A percentile compares a stretch with the other conserved stretches of the same genome.
Conservation (phyloP, 35 echinoderm and acorn worm species). For the Eucidaris tribuloides region DNA sequence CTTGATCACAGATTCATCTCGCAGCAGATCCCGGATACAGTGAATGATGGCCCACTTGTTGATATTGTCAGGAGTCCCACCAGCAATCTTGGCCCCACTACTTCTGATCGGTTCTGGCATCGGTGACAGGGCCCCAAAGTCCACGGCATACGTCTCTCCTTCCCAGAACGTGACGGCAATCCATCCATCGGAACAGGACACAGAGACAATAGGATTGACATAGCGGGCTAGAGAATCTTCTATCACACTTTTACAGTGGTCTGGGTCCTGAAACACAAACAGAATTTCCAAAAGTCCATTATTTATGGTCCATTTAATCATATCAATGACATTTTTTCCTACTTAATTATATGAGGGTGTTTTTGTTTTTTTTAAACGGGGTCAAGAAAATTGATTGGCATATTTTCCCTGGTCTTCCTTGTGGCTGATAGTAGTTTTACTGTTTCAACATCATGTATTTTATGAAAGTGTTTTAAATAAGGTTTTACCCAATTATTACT, state of each 20-base stretch:
- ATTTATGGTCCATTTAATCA: too few species aligned
- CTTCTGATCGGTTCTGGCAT: background rate
- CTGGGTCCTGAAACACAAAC: background rate
- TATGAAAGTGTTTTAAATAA: too few species aligned
- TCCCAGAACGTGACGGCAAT: background rate
- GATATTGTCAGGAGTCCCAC: background rate
- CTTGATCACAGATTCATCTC: background rate
- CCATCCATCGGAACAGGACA: background rate
- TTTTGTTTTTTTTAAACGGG: too few species aligned
- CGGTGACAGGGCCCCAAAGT: background rate
- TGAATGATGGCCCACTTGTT: constrained; percentile 10
- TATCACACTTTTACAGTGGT: background rate
- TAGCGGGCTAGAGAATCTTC: background rate
- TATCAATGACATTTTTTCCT: too few species aligned
- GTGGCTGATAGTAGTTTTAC: too few species aligned
- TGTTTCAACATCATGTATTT: too few species aligned
- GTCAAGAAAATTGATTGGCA: too few species aligned
- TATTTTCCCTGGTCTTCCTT: too few species aligned
- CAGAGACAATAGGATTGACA: background rate
- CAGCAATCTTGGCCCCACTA: background rate
- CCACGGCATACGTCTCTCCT: background rate
- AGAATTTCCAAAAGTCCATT: too few species aligned
- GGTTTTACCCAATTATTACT: too few species aligned
- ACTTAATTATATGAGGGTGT: too few species aligned
- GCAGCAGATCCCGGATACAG: background rate